A percentile compares a stretch with the other conserved stretches of the same genome.
Conservation (phyloP, 2,797 vertebrate genomes). For the Cirrhinus molitorella region DNA sequence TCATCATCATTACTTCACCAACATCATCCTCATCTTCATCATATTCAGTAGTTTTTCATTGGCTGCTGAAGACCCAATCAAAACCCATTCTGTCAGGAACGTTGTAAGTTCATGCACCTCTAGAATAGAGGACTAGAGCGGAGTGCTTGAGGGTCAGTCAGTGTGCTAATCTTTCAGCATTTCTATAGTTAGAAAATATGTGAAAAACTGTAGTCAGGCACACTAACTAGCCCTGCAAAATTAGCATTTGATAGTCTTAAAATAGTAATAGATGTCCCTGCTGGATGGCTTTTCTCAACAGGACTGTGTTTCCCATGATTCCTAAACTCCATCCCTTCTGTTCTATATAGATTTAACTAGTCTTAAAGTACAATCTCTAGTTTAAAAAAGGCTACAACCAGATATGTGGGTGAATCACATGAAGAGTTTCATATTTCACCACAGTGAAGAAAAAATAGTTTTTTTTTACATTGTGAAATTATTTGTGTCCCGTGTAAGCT, state of each 20-base stretch:
- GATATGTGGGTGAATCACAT: background rate
- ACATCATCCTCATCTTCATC: constrained; percentile 98
- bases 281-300: constrained; percentile 2
- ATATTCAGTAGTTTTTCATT: constrained; percentile 97
- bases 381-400: background rate
- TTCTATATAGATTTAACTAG: background rate
- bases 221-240: background rate
- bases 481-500: too few species aligned
- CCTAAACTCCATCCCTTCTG: background rate
- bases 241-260: background rate
- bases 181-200: background rate
- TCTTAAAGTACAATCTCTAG: background rate
- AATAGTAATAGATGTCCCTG: background rate
- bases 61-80: constrained; percentile 96
- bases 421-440: background rate
- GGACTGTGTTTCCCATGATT: background rate
- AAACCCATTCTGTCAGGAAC: constrained; percentile 95
- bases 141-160: background rate
- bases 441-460: background rate
- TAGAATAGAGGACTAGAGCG: constrained; percentile 17
- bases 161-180: background rate
- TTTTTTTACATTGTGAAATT: background rate
- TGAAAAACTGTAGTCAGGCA: background rate
- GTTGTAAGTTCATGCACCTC: constrained; percentile 81
- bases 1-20: constrained; percentile 97